Evolutionary conservation across 2,888 invertebrate species (phyloP).

Genomic region (Eurytoma adleriae): DNA sequence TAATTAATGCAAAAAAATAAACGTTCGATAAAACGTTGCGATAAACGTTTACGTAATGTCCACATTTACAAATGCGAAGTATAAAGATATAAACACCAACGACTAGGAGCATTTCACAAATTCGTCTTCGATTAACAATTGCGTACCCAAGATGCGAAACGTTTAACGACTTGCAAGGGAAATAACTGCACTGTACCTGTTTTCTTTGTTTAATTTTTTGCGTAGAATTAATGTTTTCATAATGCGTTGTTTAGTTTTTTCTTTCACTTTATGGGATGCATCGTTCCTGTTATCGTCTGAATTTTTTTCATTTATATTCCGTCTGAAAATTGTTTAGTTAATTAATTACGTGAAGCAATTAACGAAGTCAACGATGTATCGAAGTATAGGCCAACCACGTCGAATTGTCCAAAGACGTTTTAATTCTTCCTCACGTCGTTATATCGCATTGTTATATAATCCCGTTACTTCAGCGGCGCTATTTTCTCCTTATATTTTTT

Average conservation of each 20-base stretch:
- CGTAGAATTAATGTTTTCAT: slow-evolving; percentile 31
- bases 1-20: slow-evolving; percentile 2
- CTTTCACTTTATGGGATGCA: slow-evolving; percentile 30
- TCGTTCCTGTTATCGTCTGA: slow-evolving; percentile 38
- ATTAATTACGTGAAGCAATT: slow-evolving; percentile 42
- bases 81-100: slow-evolving; percentile 25
- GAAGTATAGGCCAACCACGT: slow-evolving; percentile 38
- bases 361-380: slow-evolving; percentile 41
- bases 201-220: slow-evolving; percentile 38
- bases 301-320: slow-evolving; percentile 29
- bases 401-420: slow-evolving; percentile 50
- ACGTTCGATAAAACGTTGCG: slow-evolving; percentile 39
- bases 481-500: slow-evolving; percentile 27
- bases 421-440: slow-evolving; percentile 47
- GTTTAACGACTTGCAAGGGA: slow-evolving; percentile 7
- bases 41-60: slow-evolving; percentile 45
- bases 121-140: slow-evolving; percentile 34
- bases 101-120: slow-evolving; percentile 31
- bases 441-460: slow-evolving; percentile 1
- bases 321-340: slow-evolving; percentile 39
- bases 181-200: slow-evolving; percentile 47
- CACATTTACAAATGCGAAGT: slow-evolving; percentile 14
- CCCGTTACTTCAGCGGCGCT: slow-evolving; percentile 27
- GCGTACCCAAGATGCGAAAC: slow-evolving; percentile 22
- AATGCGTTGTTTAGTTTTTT: slow-evolving; percentile 17